Conservation (phyloP, 23 tunicate species). For the Botrylloides violaceus region DNA sequence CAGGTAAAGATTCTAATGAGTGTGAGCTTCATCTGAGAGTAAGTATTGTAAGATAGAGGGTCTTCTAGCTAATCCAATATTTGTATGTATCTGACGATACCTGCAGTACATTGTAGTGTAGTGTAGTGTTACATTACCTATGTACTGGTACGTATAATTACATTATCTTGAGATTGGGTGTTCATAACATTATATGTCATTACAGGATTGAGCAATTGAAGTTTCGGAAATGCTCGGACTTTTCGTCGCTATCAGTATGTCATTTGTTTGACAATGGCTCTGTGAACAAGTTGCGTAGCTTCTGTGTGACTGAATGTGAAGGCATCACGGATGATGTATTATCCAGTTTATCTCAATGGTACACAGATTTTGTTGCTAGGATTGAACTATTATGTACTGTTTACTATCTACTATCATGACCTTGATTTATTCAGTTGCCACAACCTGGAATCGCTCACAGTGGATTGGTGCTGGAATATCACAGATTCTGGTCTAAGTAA, state of each 20-base stretch:
- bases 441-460: conserved; percentile 6
- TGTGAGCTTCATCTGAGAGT: too few relatives aligned
- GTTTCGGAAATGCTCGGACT: conserved; percentile 1
- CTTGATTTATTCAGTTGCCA: conserved; percentile 17
- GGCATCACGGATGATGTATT: conserved; percentile 11
- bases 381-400: not conserved
- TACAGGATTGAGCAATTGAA: conserved; percentile 17
- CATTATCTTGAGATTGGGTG: too few relatives aligned
- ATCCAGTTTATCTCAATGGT: not conserved
- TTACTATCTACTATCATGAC: not conserved
- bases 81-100: too few relatives aligned
- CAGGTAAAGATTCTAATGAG: too few relatives aligned
- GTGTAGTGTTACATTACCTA: too few relatives aligned
- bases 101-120: too few relatives aligned
- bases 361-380: too few relatives aligned
- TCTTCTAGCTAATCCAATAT: too few relatives aligned
- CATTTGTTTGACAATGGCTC: not conserved
- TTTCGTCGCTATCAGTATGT: conserved; percentile 2
- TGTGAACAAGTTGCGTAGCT: not conserved
- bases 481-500: conserved; percentile 15
- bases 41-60: too few relatives aligned
- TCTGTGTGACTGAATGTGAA: conserved; percentile 22
- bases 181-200: too few relatives aligned
- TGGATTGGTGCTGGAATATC: conserved; percentile 27
- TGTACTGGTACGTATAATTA: too few relatives aligned